Evolutionary conservation across 2,113 vertebrate genomes (phyloP).

Genomic region (Furnarius figulus): DNA sequence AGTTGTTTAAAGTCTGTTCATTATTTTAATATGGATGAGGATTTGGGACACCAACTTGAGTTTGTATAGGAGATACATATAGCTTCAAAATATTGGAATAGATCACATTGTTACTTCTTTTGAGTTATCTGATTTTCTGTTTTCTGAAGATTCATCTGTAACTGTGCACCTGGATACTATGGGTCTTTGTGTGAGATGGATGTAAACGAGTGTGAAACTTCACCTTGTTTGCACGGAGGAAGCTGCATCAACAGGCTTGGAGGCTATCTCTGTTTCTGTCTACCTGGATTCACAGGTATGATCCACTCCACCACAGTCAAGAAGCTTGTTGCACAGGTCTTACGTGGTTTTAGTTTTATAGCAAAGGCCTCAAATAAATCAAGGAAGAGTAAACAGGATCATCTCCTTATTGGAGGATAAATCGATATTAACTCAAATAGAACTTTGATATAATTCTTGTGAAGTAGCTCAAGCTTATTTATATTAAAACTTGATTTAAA

Average conservation of each 20-base stretch:
- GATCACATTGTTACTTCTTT: not conserved
- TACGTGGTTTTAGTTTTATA: not conserved
- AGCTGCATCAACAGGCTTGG: constrained; percentile 80
- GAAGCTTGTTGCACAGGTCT: not conserved
- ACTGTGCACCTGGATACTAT: constrained; percentile 78
- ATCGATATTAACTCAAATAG: not conserved
- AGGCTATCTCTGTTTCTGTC: constrained; percentile 78
- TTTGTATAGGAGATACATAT: not conserved
- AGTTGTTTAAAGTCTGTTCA: not conserved
- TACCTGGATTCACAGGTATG: constrained; percentile 83
- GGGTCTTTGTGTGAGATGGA: constrained; percentile 81
- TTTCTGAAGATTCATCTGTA: constrained; percentile 77
- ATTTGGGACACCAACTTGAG: not conserved
- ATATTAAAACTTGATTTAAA: constrained; percentile 6
- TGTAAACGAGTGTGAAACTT: constrained; percentile 81
- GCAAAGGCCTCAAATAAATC: not conserved
- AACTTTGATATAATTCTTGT: not conserved
- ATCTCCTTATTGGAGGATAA: not conserved
- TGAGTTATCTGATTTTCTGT: not conserved
- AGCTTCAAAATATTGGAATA: not conserved
- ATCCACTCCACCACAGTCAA: not conserved
- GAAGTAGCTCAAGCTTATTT: not conserved
- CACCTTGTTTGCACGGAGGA: constrained; percentile 80
- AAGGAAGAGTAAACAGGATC: not conserved
- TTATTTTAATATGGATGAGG: not conserved